A percentile compares a stretch with the other conserved stretches of the same genome.
Conservation (phyloP, 2,888 invertebrate species). For the Himalopsyche anomala region DNA sequence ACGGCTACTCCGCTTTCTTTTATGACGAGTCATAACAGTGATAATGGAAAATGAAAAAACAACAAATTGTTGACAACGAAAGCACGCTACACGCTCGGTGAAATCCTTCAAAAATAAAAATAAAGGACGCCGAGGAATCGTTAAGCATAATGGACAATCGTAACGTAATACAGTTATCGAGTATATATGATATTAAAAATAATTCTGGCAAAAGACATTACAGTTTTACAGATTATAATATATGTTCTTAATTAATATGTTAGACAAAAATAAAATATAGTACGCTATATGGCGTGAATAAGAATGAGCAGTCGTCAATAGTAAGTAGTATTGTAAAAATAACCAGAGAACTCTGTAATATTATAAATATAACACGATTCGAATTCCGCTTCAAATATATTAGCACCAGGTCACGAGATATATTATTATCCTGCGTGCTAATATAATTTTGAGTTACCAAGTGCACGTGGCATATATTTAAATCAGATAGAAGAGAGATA, state of each 20-base stretch:
- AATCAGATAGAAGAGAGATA: too few relatives aligned
- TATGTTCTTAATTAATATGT: constrained; percentile 28
- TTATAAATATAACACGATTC: neutral
- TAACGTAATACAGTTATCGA: neutral
- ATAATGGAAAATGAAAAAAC: neutral
- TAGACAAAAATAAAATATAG: constrained; percentile 34
- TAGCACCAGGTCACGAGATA: neutral
- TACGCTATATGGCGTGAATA: constrained; percentile 3
- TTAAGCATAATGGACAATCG: neutral
- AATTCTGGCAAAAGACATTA: constrained; percentile 20
- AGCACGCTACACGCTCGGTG: neutral
- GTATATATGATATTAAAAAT: constrained; percentile 39
- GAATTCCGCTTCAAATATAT: neutral
- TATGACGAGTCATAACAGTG: neutral
- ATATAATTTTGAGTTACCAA: too few relatives aligned
- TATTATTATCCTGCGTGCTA: neutral
- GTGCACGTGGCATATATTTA: too few relatives aligned
- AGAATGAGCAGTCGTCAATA: constrained; percentile 5
- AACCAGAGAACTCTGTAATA: neutral
- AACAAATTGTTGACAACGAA: neutral
- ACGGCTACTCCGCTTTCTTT: neutral
- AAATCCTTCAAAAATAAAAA: constrained; percentile 3
- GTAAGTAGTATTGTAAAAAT: neutral
- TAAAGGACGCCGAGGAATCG: neutral
- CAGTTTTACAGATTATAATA: constrained; percentile 31